phyloP scores from a whole-genome alignment of 2,113 vertebrate species.

The Notiomystis cincta region DNA sequence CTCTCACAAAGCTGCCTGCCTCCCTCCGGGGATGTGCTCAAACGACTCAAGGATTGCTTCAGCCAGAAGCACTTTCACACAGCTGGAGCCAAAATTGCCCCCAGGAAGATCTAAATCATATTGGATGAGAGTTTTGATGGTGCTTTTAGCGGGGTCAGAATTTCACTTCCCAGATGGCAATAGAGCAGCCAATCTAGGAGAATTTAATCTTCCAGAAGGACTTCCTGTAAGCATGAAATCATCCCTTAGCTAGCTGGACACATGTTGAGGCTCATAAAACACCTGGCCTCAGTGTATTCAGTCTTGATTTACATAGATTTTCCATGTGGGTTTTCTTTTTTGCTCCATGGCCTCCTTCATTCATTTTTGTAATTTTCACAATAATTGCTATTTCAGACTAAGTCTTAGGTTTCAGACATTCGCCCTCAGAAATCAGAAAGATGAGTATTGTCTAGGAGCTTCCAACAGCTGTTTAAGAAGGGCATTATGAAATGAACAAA shows the following conservation, averaged over 20 bases:
- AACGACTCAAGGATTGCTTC: not conserved
- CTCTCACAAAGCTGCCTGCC: not conserved
- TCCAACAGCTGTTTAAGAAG: not conserved
- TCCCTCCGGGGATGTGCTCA: not conserved
- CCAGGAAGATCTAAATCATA: not conserved
- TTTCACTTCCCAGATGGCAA: not conserved
- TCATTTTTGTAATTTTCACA: not conserved
- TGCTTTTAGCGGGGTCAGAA: not conserved
- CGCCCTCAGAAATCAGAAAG: not conserved
- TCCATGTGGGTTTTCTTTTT: not conserved
- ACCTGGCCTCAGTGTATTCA: not conserved
- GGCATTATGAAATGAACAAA: not conserved
- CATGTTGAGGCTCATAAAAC: not conserved
- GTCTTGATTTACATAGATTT: not conserved
- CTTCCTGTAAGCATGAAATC: not conserved
- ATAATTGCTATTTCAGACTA: not conserved
- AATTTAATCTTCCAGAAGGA: not conserved
- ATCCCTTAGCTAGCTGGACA: not conserved
- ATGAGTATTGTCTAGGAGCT: not conserved
- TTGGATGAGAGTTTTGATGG: not conserved
- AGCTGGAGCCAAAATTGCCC: not conserved
- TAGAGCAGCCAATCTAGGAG: not conserved
- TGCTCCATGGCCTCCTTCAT: not conserved
- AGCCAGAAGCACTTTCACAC: conserved; percentile 31
- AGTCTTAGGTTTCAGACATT: not conserved